These are phyloP conservation scores for Brachypalpus laphriformis DNA, from an alignment of 2,888 invertebrate species.

Conservation along the genomic window DNA sequence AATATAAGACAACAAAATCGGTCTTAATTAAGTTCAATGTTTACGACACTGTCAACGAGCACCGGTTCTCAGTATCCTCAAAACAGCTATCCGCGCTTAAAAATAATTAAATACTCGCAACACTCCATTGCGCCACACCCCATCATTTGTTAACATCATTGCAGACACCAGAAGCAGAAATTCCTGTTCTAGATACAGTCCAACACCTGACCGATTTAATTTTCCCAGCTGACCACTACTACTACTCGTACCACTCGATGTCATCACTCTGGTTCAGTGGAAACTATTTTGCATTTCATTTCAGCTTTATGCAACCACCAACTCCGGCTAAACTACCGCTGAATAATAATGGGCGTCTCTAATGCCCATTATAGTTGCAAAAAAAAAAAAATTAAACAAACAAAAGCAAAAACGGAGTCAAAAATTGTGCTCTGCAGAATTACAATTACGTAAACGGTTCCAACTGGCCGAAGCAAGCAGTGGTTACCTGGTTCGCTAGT, in stretches of 20 bases:
- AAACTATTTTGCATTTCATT: conserved; percentile 47
- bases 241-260: conserved; percentile 3
- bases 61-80: not conserved
- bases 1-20: too few species aligned
- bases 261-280: conserved; percentile 19
- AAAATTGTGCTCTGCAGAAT: conserved; percentile 48
- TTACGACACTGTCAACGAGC: not conserved
- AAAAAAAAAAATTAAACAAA: conserved; percentile 29
- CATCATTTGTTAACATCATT: not conserved
- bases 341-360: conserved; percentile 34
- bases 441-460: conserved; percentile 60
- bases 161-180: not conserved
- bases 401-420: conserved; percentile 11
- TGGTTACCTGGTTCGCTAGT: conserved; percentile 34
- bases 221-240: conserved; percentile 18
- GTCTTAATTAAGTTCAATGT: not conserved
- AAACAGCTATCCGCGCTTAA: not conserved
- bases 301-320: conserved; percentile 57
- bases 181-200: conserved; percentile 45
- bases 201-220: conserved; percentile 45
- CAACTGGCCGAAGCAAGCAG: conserved; percentile 16
- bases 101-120: not conserved
- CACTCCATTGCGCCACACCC: conserved; percentile 17
- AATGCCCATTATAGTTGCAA: conserved; percentile 32
- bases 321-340: conserved; percentile 7